Base-by-base conservation (phyloP, 1,140 invertebrate genomes). In the Telenomus remus region DNA sequence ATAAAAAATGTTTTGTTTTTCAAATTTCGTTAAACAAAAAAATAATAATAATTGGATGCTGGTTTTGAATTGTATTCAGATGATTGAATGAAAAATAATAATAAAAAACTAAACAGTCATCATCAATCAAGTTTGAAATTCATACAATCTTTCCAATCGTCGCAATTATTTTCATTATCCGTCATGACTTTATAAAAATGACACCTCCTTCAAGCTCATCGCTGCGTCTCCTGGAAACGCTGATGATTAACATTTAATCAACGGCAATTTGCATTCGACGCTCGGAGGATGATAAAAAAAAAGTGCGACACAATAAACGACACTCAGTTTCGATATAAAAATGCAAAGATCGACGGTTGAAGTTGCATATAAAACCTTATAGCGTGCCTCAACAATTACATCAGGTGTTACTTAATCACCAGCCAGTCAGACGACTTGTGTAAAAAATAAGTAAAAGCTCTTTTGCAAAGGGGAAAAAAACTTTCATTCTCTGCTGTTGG, bases 341-440 rank as follows among this genome's bases (percentile, higher is more conserved):
- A 66, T 57, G 57, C 33, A 74, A 61, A 63, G 56, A 43, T 63
- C 63, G 50, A 68, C 64, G 55, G 57, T 70, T 63, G 63, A 76
- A 61, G 63, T 70, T 66, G 61, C 54, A 73, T 72, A 47, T 72
- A 65, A 70, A 71, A 57, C 49, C 57, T 35, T 69, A 56, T 56
- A 76, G 70, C 68, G 65, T 55, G 60, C 57, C 77, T 74, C 60
- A 64, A 66, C 70, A 61, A 71, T 82, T 82, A 79, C 79, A 75
- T 82, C 76, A 82, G 76, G 64, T 57, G 73, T 82, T 82, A 73
- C 80, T 76, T 79, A 77, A 81, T 81, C 76, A 53, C 68, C 57
- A 57, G 50, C 64, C 75, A 70, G 71, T 65, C 68, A 50, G 63
- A 71, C 66, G 49, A 68, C 66, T 54, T 51, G 63, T 68, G 60